A percentile compares a stretch with the other conserved stretches of the same genome.
phyloP scores from a whole-genome alignment of 2,113 vertebrate genomes.

The Leucopternis melanops region DNA sequence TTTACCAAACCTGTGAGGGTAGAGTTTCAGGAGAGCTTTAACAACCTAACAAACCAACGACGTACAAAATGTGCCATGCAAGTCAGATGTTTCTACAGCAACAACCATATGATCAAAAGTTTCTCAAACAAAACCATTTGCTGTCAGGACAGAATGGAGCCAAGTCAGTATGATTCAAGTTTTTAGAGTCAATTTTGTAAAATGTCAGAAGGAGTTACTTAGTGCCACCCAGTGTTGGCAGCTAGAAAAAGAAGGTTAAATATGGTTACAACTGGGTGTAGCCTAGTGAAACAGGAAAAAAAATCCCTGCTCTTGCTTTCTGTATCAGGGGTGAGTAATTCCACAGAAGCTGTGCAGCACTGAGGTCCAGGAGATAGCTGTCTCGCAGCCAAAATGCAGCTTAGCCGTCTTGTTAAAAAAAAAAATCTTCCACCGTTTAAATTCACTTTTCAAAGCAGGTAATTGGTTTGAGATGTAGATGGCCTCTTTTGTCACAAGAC shows the following conservation, averaged over 20 bases:
- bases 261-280: conserved; percentile 1
- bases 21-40: neutral
- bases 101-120: neutral
- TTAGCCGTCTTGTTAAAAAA: neutral
- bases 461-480: neutral
- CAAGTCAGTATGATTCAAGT: neutral
- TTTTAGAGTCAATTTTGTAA: conserved; percentile 12
- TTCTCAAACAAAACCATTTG: conserved; percentile 26
- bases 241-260: conserved; percentile 47
- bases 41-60: neutral
- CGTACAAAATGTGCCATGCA: neutral
- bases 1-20: neutral
- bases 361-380: neutral
- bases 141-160: neutral
- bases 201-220: conserved; percentile 44
- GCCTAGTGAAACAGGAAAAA: neutral
- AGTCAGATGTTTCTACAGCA: conserved; percentile 30
- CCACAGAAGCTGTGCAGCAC: neutral
- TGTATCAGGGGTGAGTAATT: neutral
- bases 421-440: neutral
- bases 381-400: neutral
- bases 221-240: conserved; percentile 67
- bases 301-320: neutral
- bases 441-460: neutral
- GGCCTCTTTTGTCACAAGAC: neutral